Evolutionary conservation across 37 sponge, comb jelly and placozoan genomes (phyloP).

Genomic region (Hormiphora californensis): DNA sequence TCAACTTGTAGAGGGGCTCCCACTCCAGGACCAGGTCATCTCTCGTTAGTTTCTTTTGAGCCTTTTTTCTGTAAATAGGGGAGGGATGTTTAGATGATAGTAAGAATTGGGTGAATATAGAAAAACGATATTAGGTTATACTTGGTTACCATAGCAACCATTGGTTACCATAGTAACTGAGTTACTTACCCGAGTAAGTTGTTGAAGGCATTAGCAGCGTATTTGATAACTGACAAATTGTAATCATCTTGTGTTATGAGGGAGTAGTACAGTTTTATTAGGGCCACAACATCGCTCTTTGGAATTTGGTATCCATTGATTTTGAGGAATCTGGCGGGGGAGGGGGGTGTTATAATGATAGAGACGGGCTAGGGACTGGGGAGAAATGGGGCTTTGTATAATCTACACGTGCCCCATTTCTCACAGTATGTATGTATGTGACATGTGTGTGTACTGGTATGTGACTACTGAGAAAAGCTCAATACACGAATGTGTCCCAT

Average conservation of each 20-base stretch:
- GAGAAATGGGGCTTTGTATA: too few relatives aligned
- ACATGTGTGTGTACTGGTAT: too few relatives aligned
- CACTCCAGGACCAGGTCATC: conserved; percentile 78
- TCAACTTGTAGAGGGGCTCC: conserved; percentile 79
- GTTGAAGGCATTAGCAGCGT: conserved; percentile 56
- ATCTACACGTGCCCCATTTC: too few relatives aligned
- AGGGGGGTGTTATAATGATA: background rate
- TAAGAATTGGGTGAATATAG: too few relatives aligned
- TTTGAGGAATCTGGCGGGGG: conserved; percentile 66
- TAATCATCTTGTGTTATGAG: conserved; percentile 66
- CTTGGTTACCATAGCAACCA: too few relatives aligned
- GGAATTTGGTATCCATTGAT: conserved; percentile 71
- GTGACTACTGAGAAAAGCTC: too few relatives aligned
- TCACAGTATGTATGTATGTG: too few relatives aligned
- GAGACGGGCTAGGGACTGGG: background rate
- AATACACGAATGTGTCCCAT: too few relatives aligned
- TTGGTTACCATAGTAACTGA: too few relatives aligned
- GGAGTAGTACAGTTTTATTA: conserved; percentile 70
- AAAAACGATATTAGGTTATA: too few relatives aligned
- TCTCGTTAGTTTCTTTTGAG: conserved; percentile 60
- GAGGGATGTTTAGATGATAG: too few relatives aligned
- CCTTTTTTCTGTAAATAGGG: background rate
- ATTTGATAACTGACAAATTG: conserved; percentile 61
- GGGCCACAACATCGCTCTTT: conserved; percentile 76
- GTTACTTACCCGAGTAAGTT: conserved; percentile 66